Conservation (phyloP, 92 coral and sea anemone genomes). For the Siderastrea siderea region DNA sequence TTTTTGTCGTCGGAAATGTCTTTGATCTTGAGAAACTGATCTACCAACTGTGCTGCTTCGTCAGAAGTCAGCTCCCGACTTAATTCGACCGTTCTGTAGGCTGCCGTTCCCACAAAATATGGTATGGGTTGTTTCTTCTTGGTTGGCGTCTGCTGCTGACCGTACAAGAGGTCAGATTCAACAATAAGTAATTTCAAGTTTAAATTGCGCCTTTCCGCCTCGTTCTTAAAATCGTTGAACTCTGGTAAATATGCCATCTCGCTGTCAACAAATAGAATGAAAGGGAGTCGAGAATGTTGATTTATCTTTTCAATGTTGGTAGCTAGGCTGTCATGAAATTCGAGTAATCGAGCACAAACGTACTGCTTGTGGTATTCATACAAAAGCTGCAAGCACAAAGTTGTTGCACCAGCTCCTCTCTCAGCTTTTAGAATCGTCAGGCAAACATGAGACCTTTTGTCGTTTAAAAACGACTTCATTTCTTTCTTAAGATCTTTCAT, state of each 20-base stretch:
- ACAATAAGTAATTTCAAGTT: slow-evolving; percentile 73
- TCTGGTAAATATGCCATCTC: slow-evolving; percentile 77
- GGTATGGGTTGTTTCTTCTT: slow-evolving; percentile 52
- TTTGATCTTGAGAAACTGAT: slow-evolving; percentile 57
- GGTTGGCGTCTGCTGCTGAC: slow-evolving; percentile 3
- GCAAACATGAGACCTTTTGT: slow-evolving; percentile 70
- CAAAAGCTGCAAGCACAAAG: slow-evolving; percentile 81
- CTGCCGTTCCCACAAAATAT: slow-evolving; percentile 66
- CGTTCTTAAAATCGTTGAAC: slow-evolving; percentile 78
- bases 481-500: slow-evolving; percentile 68
- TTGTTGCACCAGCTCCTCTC: slow-evolving; percentile 88
- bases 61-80: slow-evolving; percentile 65
- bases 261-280: slow-evolving; percentile 80
- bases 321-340: slow-evolving; percentile 70
- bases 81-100: slow-evolving; percentile 68
- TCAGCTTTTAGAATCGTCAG: slow-evolving; percentile 77
- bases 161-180: slow-evolving; percentile 65
- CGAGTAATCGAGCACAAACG: slow-evolving; percentile 78
- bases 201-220: slow-evolving; percentile 74
- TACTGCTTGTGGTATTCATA: slow-evolving; percentile 64
- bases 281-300: slow-evolving; percentile 59
- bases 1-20: slow-evolving; percentile 43
- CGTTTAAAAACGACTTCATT: slow-evolving; percentile 51
- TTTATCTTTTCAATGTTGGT: slow-evolving; percentile 76
- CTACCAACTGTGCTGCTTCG: slow-evolving; percentile 67